phyloP scores from a whole-genome alignment of 1,140 invertebrate species.

The Hypothenemus hampei region DNA sequence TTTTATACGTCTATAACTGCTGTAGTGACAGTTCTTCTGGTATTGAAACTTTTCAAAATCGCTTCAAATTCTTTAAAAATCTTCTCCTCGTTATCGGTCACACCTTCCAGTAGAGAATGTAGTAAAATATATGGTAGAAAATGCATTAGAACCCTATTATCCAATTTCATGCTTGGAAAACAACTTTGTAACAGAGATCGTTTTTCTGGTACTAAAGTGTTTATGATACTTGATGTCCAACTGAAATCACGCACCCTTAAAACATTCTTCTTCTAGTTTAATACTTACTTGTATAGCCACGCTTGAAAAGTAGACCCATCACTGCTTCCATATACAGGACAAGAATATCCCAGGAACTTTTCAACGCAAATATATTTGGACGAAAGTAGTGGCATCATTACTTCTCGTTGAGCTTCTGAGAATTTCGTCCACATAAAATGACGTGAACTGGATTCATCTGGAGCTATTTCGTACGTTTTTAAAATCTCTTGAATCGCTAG shows the following conservation, averaged over 20 bases:
- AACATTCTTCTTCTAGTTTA: too few relatives aligned
- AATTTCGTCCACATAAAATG: conserved; percentile 65
- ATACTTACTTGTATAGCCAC: conserved; percentile 62
- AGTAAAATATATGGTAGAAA: conserved; percentile 68
- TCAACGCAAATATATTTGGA: conserved; percentile 55
- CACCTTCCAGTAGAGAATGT: conserved; percentile 54
- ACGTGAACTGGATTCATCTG: conserved; percentile 49
- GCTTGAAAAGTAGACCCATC: conserved; percentile 59
- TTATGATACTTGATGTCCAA: conserved; percentile 59
- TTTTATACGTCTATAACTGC: conserved; percentile 25
- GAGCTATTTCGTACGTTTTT: conserved; percentile 62
- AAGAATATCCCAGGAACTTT: conserved; percentile 42
- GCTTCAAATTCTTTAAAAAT: conserved; percentile 54
- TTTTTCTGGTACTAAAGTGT: conserved; percentile 50
- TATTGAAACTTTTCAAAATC: conserved; percentile 45
- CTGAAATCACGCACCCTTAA: too few relatives aligned
- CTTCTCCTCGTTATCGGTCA: conserved; percentile 35
- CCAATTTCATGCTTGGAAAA: conserved; percentile 63
- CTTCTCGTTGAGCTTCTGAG: conserved; percentile 60
- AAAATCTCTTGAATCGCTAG: conserved; percentile 74
- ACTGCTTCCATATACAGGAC: conserved; percentile 59
- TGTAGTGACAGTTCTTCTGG: conserved; percentile 14
- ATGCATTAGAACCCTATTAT: conserved; percentile 61
- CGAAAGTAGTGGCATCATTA: conserved; percentile 64
- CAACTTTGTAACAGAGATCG: conserved; percentile 58